Conservation (phyloP, 2,797 vertebrate genomes). For the Protonibea diacanthus region DNA sequence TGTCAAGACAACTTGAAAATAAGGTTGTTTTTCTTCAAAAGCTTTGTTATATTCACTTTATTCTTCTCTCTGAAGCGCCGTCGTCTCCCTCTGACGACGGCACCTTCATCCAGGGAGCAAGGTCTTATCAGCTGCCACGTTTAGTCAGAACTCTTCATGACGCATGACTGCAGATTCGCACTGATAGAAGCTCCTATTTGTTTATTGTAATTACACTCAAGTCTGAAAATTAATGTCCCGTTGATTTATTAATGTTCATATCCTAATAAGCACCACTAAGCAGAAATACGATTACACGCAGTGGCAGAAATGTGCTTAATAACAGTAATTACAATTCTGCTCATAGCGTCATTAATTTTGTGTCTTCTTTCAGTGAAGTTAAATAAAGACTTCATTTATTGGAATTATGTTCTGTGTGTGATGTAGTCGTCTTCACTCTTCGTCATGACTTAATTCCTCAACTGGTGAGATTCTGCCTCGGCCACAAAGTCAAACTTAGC, state of each 20-base stretch:
- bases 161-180: conserved; percentile 6
- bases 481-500: neutral
- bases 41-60: neutral
- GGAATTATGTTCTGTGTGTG: conserved; percentile 13
- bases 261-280: conserved; percentile 44
- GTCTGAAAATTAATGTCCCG: conserved; percentile 50
- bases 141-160: conserved; percentile 3
- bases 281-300: conserved; percentile 48
- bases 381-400: conserved; percentile 28
- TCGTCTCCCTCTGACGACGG: neutral
- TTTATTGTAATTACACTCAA: conserved; percentile 43
- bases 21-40: neutral
- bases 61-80: neutral
- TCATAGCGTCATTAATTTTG: conserved; percentile 25
- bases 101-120: neutral
- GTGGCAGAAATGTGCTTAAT: conserved; percentile 41
- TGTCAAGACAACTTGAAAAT: neutral
- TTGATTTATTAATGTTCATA: conserved; percentile 49
- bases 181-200: conserved; percentile 34
- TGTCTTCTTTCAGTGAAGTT: conserved; percentile 25
- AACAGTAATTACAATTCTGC: conserved; percentile 52
- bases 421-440: conserved; percentile 3
- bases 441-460: conserved; percentile 1
- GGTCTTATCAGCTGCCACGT: conserved; percentile 1
- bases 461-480: neutral